A percentile compares a stretch with the other conserved stretches of the same genome.
These are phyloP conservation scores for Acanthosoma haemorrhoidale DNA, from an alignment of 2,888 invertebrate species.

Conservation along the genomic window DNA sequence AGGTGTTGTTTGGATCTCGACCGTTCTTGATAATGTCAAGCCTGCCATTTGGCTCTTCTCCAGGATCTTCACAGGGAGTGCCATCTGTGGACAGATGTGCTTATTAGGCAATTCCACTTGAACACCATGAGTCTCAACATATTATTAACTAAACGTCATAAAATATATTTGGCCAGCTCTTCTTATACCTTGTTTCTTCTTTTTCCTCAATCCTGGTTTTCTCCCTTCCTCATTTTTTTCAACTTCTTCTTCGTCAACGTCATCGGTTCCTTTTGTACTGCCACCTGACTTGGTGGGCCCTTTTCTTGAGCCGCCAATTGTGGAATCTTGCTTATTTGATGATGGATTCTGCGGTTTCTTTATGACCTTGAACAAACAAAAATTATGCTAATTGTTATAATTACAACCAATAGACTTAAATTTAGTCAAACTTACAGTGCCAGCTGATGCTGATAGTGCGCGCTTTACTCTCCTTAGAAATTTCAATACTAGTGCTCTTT, in stretches of 20 bases:
- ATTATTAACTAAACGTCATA: too few relatives aligned
- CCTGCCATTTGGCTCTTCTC: constrained; percentile 60
- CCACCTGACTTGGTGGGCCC: constrained; percentile 35
- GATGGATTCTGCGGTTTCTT: constrained; percentile 36
- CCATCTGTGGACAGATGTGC: constrained; percentile 7
- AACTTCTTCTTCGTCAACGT: constrained; percentile 43
- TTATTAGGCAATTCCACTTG: too few relatives aligned
- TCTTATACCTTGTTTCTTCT: constrained; percentile 35
- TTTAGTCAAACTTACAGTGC: constrained; percentile 1
- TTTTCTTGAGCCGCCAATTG: constrained; percentile 36
- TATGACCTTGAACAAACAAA: constrained; percentile 24
- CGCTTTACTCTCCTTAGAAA: constrained; percentile 1
- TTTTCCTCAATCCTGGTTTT: constrained; percentile 42
- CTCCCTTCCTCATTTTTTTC: constrained; percentile 41
- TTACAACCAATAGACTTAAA: neutral
- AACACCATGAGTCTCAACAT: neutral
- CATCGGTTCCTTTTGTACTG: constrained; percentile 42
- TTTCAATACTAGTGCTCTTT: constrained; percentile 48
- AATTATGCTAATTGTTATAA: neutral
- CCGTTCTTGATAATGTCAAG: constrained; percentile 67
- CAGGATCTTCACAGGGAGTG: constrained; percentile 62
- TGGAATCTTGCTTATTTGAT: constrained; percentile 27
- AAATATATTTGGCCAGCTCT: too few relatives aligned
- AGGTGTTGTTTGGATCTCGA: constrained; percentile 63
- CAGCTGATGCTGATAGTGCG: neutral